A percentile compares a stretch with the other conserved stretches of the same genome.
Conservation (phyloP, 2,113 vertebrate species). For the Tonatia bakeri region DNA sequence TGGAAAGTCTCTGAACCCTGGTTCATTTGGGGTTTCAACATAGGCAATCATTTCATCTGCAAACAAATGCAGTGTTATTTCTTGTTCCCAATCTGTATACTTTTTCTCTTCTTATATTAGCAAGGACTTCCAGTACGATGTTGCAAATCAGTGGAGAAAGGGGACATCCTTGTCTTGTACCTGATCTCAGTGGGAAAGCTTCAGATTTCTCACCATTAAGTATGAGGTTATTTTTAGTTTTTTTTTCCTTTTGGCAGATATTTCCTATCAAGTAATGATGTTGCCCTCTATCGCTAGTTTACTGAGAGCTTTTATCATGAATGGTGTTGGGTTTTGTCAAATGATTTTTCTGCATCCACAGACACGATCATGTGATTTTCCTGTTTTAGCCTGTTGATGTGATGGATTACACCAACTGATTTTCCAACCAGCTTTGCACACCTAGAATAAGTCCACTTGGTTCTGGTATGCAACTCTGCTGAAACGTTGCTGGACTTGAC, state of each 20-base stretch:
- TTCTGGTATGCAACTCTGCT: not conserved
- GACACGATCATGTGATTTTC: not conserved
- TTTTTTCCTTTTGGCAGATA: not conserved
- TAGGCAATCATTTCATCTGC: not conserved
- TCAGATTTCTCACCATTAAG: not conserved
- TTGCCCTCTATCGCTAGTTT: not conserved
- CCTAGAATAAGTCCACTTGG: not conserved
- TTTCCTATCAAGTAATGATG: not conserved
- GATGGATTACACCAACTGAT: not conserved
- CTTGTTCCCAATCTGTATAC: not conserved
- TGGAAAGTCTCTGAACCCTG: not conserved
- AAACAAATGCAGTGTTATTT: not conserved
- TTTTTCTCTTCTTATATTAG: not conserved
- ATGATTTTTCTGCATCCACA: not conserved
- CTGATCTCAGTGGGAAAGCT: not conserved
- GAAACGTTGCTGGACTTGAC: not conserved
- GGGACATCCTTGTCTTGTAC: not conserved
- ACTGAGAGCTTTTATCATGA: not conserved
- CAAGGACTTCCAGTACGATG: not conserved
- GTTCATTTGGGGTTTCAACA: not conserved
- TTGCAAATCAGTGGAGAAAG: not conserved
- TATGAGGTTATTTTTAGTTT: not conserved
- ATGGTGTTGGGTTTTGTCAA: not conserved
- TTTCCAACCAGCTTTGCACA: not conserved
- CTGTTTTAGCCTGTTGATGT: not conserved